Evolutionary conservation across 2,797 vertebrate genomes (phyloP), one percentile per base, ranked within the genome.

Genomic region (Myripristis jacobus): DNA sequence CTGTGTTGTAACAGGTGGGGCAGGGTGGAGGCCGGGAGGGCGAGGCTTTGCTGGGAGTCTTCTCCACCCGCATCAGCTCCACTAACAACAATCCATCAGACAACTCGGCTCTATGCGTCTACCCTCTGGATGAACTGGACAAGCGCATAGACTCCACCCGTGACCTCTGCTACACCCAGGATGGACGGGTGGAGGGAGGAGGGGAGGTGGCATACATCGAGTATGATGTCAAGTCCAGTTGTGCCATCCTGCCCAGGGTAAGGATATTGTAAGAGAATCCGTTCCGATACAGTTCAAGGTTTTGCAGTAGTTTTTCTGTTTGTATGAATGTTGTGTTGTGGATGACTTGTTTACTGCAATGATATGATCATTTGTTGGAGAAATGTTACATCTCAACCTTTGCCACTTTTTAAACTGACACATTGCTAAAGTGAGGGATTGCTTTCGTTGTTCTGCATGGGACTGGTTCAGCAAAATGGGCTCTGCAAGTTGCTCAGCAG

Each of bases 181-280:
- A 95, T 3, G 97, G 97, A 19, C 92, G 71, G 2, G 83, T 90
- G 0, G 92, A 94, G 27, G 94, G 95, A 0, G 91, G 77, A 25
- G 71, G 51, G 0, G 94, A 95, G 77, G 93, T 95, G 79, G 96
- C 97, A 2, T 98, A 98, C 88, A 99, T 99, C 2, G 97, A 98
- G 75, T 99, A 99, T 0, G 96, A 98, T 16, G 97, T 99, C 82
- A 97, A 96, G 77, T 98, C 97, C 19, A 95, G 94, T 92, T 99
- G 97, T 22, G 96, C 96, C 68, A 95, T 95, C 87, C 92, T 99
- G 65, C 96, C 95, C 0, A 81, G 89, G 86, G 97, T 99, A 91
- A 95, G 96, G 41, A 36, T 9, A 34, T 11, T n/a, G 10, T 7
- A 31, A 54, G 13, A 29, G 24, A 16, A 54, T 13, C 15, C 31